Base-by-base conservation (phyloP, 2,888 invertebrate species). In the Ptilodon capucinus region DNA sequence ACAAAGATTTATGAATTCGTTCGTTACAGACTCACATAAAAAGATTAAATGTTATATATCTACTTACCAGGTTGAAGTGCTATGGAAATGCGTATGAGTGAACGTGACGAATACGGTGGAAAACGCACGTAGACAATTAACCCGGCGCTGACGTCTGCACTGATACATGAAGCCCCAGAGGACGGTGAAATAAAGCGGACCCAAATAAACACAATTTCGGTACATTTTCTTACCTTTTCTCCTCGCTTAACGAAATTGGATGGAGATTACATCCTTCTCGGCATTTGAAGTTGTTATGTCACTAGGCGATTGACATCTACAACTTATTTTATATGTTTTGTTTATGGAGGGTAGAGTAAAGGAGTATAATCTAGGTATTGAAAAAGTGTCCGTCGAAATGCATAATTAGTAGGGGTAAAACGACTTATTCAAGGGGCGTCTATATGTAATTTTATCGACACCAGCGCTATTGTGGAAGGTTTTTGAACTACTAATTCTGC, bases 71-170 rank as follows among this genome's bases (percentile, higher is more conserved):
- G n/a, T 13, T 30, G 4, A n/a, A 30, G n/a, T 30, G n/a, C 30
- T 11, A 30, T 30, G 30, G 16, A 34, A 35, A 17, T 35, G n/a
- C 17, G 35, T 13, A 35, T 4, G 17, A 8, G 41, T 54, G 78
- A 72, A 86, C 85, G 86, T 84, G 84, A 84, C 82, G 77, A 77
- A 79, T 80, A 79, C 79, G 65, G 74, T 74, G 81, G 79, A 79
- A 81, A 84, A 80, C 84, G 82, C 86, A 86, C 86, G 86, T 86
- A 86, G 82, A 80, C 84, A 85, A 86, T 86, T 86, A 86, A 84
- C 84, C 72, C 74, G 51, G 63, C 63, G 78, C 80, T 83, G 81
- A 80, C 83, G 82, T 81, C 76, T 81, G 83, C 84, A 78, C 76
- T 82, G 83, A 84, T 83, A 82, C 79, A 81, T 76, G 76, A 72